A percentile compares a stretch with the other conserved stretches of the same genome.
Conservation (phyloP, 2,113 vertebrate species). For the Heterochromis multidens region DNA sequence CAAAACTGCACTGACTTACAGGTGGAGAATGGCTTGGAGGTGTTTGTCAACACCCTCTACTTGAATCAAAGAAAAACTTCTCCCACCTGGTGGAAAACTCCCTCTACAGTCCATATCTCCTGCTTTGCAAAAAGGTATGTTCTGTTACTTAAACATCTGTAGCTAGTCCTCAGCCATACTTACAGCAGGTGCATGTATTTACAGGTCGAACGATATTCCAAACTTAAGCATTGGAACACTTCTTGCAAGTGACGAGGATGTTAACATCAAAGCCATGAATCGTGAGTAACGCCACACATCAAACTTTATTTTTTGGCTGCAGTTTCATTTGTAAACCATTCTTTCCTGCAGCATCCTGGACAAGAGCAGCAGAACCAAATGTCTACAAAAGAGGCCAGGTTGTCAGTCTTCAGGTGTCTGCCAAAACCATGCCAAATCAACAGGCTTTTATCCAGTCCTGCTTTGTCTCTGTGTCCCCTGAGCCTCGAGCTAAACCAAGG, state of each 20-base stretch:
- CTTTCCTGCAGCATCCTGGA: conserved; percentile 58
- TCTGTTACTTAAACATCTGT: accelerated
- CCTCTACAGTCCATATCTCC: conserved; percentile 24
- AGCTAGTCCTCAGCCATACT: accelerated
- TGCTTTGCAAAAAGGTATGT: conserved; percentile 43
- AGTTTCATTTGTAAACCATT: accelerated
- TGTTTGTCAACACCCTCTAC: conserved; percentile 48
- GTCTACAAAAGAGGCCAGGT: conserved; percentile 49
- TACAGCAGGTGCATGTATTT: background rate
- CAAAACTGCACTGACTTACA: background rate
- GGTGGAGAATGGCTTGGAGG: conserved; percentile 29
- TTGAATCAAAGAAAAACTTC: background rate
- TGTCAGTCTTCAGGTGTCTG: conserved; percentile 58
- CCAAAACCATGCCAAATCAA: conserved; percentile 3
- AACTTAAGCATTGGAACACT: background rate
- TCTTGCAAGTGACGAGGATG: background rate
- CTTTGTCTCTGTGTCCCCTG: conserved; percentile 39
- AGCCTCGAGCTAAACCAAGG: conserved; percentile 25
- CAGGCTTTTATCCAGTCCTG: conserved; percentile 67
- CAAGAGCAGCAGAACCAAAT: conserved; percentile 2
- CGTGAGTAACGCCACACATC: conserved; percentile 21
- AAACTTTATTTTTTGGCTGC: accelerated
- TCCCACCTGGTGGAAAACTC: background rate
- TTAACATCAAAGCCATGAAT: conserved; percentile 55
- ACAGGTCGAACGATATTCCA: background rate